A percentile compares a stretch with the other conserved stretches of the same genome.
phyloP scores from a whole-genome alignment of 2,888 invertebrate genomes.

The Maniola hyperantus region DNA sequence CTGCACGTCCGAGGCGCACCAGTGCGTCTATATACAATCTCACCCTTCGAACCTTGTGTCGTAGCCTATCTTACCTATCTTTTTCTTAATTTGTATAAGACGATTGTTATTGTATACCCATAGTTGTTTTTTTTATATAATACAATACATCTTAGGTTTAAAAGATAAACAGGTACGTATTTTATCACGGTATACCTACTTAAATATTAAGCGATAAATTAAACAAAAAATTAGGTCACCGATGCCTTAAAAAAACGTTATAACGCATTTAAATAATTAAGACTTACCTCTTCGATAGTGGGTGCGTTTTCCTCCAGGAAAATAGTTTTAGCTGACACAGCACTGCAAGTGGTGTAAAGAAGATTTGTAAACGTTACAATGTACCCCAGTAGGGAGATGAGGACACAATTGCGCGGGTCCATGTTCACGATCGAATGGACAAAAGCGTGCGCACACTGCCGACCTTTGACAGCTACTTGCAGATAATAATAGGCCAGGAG shows the following conservation, averaged over 20 bases:
- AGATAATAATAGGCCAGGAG: conserved; percentile 39
- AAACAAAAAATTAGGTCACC: conserved; percentile 32
- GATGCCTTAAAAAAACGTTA: conserved; percentile 11
- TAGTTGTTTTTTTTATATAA: too few relatives aligned
- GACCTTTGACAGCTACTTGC: conserved; percentile 49
- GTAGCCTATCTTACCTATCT: too few relatives aligned
- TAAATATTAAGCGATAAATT: neutral
- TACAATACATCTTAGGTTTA: too few relatives aligned
- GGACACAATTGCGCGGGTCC: conserved; percentile 43
- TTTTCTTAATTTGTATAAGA: too few relatives aligned
- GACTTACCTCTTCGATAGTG: conserved; percentile 63
- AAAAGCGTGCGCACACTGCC: conserved; percentile 40
- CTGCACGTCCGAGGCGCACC: too few relatives aligned
- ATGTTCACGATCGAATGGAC: conserved; percentile 49
- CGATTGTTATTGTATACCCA: too few relatives aligned
- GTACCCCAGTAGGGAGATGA: conserved; percentile 43
- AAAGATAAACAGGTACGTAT: too few relatives aligned
- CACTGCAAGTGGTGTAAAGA: neutral
- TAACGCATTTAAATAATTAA: neutral
- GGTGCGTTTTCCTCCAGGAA: conserved; percentile 59
- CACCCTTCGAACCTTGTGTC: too few relatives aligned
- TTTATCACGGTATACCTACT: too few relatives aligned
- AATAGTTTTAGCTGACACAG: conserved; percentile 54
- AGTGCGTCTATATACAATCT: too few relatives aligned
- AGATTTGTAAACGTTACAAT: conserved; percentile 27